Percentiles rank a stretch among this genome's conserved stretches.
These are phyloP conservation scores for Rhogogaster chlorosoma DNA, from an alignment of 2,888 invertebrate genomes.

Conservation along the genomic window DNA sequence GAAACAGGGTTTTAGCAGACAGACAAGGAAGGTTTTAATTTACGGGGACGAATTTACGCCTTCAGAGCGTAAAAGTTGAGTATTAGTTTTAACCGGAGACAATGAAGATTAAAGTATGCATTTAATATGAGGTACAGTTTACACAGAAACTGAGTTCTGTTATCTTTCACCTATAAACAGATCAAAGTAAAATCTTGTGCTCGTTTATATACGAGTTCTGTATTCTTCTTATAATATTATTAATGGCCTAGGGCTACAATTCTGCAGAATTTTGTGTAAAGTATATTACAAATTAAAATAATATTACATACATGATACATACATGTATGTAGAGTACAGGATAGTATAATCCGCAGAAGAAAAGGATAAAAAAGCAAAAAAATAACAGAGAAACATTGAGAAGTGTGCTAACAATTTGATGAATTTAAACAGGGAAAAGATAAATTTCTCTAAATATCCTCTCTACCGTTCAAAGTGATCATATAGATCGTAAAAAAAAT, in stretches of 20 bases:
- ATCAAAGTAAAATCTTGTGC: slow-evolving; percentile 10
- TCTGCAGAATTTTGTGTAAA: neutral
- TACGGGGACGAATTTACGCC: neutral
- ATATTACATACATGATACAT: neutral
- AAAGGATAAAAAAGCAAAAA: neutral
- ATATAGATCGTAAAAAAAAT: neutral
- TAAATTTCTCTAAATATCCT: neutral
- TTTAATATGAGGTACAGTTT: neutral
- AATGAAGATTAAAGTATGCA: neutral
- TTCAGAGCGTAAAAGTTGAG: neutral
- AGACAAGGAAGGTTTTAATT: neutral
- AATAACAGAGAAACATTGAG: neutral
- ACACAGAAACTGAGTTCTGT: neutral
- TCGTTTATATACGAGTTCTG: neutral
- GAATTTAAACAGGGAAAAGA: neutral
- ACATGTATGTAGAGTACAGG: neutral
- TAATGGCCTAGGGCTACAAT: neutral
- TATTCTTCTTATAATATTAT: slow-evolving; percentile 15
- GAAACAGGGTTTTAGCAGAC: neutral
- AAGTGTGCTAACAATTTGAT: neutral
- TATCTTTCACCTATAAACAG: slow-evolving; percentile 15
- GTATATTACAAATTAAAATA: slow-evolving; percentile 3
- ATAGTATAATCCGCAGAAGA: neutral
- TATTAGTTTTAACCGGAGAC: neutral
- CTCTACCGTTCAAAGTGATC: neutral